phyloP scores from a whole-genome alignment of 2,113 vertebrate genomes.

The Paracanthobrama guichenoti region DNA sequence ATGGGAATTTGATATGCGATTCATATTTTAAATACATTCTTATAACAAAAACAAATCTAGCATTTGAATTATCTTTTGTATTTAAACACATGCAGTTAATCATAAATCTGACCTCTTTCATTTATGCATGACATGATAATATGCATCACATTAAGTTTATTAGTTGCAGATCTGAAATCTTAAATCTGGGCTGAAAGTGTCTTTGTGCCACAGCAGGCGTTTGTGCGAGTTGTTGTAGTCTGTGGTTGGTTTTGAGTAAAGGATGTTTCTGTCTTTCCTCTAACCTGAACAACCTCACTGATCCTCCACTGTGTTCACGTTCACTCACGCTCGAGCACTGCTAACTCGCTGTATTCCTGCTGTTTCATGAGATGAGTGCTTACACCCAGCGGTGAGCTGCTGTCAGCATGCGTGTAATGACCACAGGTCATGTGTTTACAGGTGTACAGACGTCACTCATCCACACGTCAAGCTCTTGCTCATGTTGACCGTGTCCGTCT shows the following conservation, averaged over 20 bases:
- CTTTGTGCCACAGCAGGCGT: too few relatives aligned
- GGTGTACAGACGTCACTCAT: background rate
- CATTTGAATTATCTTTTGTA: too few relatives aligned
- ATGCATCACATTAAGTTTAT: background rate
- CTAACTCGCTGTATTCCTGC: background rate
- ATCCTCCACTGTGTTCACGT: constrained; percentile 50
- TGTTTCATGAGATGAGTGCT: background rate
- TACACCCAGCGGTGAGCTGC: background rate
- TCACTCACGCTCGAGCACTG: constrained; percentile 13
- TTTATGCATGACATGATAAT: too few relatives aligned
- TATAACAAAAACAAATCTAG: too few relatives aligned
- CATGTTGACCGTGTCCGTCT: background rate
- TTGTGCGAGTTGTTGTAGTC: too few relatives aligned
- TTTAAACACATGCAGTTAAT: too few relatives aligned
- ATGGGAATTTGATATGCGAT: too few relatives aligned
- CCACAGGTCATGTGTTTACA: background rate
- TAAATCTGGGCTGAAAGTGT: background rate
- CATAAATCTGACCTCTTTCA: too few relatives aligned
- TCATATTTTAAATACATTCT: too few relatives aligned
- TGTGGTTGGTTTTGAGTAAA: background rate
- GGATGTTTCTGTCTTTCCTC: background rate
- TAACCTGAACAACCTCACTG: constrained; percentile 35
- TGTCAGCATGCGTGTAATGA: background rate
- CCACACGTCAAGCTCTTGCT: background rate
- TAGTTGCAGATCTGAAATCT: background rate